Evolutionary conservation across 2,888 invertebrate genomes (phyloP), one percentile per base, ranked within the genome.

Genomic region (Plagiodera versicolora): DNA sequence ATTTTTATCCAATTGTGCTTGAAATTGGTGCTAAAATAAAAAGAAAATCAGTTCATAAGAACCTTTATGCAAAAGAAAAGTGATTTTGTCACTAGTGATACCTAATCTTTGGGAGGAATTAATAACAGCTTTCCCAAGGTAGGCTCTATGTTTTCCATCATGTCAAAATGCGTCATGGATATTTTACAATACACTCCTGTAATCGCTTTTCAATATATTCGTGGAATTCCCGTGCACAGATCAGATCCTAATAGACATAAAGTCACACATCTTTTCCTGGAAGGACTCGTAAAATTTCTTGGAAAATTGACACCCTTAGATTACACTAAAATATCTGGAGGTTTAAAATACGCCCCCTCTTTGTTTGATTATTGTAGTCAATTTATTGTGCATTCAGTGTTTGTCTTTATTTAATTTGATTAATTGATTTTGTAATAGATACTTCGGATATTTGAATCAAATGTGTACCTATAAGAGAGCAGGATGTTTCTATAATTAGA

Each of bases 81-180:
- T 66, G 68, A 57, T 65, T 67, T 64, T 62, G 54, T 53, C 60
- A 61, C 65, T 59, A 68, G 68, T 66, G 67, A 64, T 69, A 70
- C 73, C 71, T 75, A 72, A 74, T 67, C 65, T 67, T 47, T 58
- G 60, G 49, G 35, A 53, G 61, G 49, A 64, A 62, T 67, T 64
- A 16, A 64, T 51, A 48, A 67, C 62, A 56, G 55, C 45, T 53
- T 53, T 60, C 60, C 54, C 65, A 73, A 78, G 78, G 78, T 77
- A 79, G 79, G 79, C 79, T 79, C 70, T 70, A 73, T 75, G 77
- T 77, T 77, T 77, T 77, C 76, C 72, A 71, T 72, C 72, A 70
- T 75, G 77, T 76, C 77, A 77, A 67, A 77, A 77, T 80, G 78
- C 78, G 78, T 79, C 79, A 79, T 74, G 68, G 66, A 61, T 69